Evolutionary conservation across 2,113 vertebrate genomes (phyloP), one percentile per base, ranked within the genome.

Genomic region (Chamaetylas fuelleborni): DNA sequence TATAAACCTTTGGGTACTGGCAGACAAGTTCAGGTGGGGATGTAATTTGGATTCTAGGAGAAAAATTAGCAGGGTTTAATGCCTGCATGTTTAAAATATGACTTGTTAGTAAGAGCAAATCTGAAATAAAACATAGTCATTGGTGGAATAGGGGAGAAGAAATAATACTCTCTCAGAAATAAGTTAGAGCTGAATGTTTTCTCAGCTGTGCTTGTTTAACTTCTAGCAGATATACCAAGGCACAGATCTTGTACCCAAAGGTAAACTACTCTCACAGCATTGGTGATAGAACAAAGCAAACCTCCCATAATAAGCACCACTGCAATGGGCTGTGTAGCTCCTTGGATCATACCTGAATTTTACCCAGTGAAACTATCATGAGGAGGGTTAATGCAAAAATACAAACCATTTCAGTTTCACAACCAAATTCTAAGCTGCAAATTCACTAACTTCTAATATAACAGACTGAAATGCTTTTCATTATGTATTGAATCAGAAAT

Each of bases 401-500:
- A 43, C 22, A 58, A 80, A 61, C 25, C 58, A 2, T 42, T 88
- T 69, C 72, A 34, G 54, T 95, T 96, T 96, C 71, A 93, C 84
- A 81, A 66, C 47, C 11, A 40, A 80, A 50, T 90, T 91, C 34
- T 84, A 90, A 90, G 45, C 66, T 80, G 36, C 57, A 84, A 78
- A 81, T 92, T 95, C 87, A 86, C 81, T 73, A 81, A 93, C 22
- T 17, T 95, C 81, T 95, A 64, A 93, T 91, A 70, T 23, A 72
- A 83, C n/a, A 36, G 26, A 48, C 78, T 94, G 70, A 76, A 91
- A 83, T 78, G 89, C 48, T 81, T 94, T 90, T 95, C 85, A 89
- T 92, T 87, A 47, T 70, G 29, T 84, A 58, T 88, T 85, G 51
- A 96, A 88, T 96, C 70, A 81, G 93, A 90, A 86, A 90, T 85